Conservation (phyloP, 1,140 invertebrate genomes). For the Papilio aristodemus region DNA sequence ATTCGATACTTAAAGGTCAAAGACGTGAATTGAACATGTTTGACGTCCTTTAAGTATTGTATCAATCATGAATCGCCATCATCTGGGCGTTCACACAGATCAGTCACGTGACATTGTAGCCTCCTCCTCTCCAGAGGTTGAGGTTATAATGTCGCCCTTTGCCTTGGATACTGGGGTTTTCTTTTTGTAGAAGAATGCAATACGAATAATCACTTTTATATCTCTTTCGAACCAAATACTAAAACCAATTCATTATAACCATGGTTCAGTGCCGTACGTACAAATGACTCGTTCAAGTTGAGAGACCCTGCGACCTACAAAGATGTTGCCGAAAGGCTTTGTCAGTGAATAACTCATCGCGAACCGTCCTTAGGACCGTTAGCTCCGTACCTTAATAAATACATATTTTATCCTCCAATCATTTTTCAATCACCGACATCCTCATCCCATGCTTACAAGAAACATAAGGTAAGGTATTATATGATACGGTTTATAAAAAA, state of each 20-base stretch:
- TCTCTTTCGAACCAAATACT: no score
- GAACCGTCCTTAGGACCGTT: conserved; percentile 26
- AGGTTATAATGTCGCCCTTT: no score
- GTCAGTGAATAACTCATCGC: conserved; percentile 16
- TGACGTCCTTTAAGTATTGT: no score
- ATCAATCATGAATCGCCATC: no score
- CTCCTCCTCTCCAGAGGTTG: no score
- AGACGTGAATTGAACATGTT: no score
- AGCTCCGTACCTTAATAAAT: not conserved
- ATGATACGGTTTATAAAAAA: not conserved
- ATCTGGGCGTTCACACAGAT: no score
- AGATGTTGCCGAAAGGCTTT: conserved; percentile 24
- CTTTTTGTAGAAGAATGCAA: no score
- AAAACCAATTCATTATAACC: not conserved
- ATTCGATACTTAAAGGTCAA: not conserved
- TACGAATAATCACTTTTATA: not conserved
- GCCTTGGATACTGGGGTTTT: no score
- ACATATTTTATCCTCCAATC: not conserved
- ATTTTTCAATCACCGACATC: not conserved
- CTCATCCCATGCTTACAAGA: not conserved
- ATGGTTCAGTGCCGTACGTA: not conserved
- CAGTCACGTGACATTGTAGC: no score
- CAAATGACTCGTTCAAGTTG: conserved; percentile 18
- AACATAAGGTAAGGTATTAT: not conserved
- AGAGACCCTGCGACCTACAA: conserved; percentile 23